phyloP scores from a whole-genome alignment of 2,797 vertebrate species.

The Hydrolagus colliei region DNA sequence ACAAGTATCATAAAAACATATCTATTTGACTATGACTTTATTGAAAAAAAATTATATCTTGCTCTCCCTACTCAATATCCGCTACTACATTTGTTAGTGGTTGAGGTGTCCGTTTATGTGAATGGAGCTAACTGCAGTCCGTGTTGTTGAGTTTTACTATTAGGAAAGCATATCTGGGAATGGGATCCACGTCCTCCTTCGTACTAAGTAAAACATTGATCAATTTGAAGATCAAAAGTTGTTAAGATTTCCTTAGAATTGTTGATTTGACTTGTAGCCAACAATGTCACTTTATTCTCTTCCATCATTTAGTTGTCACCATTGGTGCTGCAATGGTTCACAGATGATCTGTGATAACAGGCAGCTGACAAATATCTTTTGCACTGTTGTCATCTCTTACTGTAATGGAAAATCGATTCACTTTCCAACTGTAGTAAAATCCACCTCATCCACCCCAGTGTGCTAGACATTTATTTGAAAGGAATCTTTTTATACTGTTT shows the following conservation, averaged over 20 bases:
- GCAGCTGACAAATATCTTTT: slow-evolving; percentile 17
- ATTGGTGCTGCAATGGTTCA: background rate
- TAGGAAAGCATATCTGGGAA: no score
- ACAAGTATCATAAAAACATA: no score
- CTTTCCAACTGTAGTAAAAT: background rate
- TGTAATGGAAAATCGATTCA: background rate
- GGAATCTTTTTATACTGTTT: background rate
- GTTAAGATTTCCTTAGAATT: background rate
- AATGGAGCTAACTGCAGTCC: no score
- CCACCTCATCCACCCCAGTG: background rate
- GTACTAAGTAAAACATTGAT: background rate
- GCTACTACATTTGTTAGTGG: no score
- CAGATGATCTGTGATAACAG: background rate
- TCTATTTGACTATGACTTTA: no score
- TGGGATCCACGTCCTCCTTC: no score
- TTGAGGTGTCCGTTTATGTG: no score
- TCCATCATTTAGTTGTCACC: background rate
- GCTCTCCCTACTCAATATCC: no score
- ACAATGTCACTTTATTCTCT: background rate
- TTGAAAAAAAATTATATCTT: no score
- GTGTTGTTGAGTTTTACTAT: no score
- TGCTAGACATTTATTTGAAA: background rate
- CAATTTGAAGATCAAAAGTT: background rate
- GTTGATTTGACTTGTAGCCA: background rate
- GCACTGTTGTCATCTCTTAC: background rate